Conservation (phyloP, 2,797 vertebrate genomes). For the Crypturellus tataupa region DNA sequence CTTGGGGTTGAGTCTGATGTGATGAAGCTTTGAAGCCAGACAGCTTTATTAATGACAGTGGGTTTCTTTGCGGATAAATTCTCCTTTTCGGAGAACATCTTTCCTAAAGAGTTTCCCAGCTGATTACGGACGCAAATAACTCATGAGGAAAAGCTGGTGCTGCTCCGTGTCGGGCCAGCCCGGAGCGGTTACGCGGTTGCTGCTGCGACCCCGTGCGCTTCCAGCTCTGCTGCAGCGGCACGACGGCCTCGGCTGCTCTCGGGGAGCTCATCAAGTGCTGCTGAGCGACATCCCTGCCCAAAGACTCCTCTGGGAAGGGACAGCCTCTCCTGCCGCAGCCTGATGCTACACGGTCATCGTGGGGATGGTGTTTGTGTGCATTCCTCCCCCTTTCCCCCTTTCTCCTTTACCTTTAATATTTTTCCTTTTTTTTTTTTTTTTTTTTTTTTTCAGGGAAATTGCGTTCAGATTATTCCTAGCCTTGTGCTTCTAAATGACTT, state of each 20-base stretch:
- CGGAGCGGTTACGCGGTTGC: conserved; percentile 67
- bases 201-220: conserved; percentile 41
- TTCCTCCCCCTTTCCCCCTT: background rate
- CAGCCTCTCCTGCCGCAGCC: conserved; percentile 23
- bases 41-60: conserved; percentile 15
- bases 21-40: conserved; percentile 14
- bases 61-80: conserved; percentile 52
- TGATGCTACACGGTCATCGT: background rate
- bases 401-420: background rate
- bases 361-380: background rate
- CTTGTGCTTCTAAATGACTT: background rate
- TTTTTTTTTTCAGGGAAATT: background rate
- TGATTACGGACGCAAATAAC: conserved; percentile 66
- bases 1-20: background rate
- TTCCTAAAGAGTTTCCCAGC: conserved; percentile 52
- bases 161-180: conserved; percentile 44
- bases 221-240: conserved; percentile 72
- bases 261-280: conserved; percentile 69
- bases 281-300: conserved; percentile 66
- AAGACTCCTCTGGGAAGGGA: conserved; percentile 63
- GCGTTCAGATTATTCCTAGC: conserved; percentile 15
- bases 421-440: background rate
- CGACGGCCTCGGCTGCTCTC: conserved; percentile 68
- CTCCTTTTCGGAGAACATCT: conserved; percentile 32
- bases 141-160: conserved; percentile 61